Conservation (phyloP, 1,140 invertebrate species). For the Telenomus remus region DNA sequence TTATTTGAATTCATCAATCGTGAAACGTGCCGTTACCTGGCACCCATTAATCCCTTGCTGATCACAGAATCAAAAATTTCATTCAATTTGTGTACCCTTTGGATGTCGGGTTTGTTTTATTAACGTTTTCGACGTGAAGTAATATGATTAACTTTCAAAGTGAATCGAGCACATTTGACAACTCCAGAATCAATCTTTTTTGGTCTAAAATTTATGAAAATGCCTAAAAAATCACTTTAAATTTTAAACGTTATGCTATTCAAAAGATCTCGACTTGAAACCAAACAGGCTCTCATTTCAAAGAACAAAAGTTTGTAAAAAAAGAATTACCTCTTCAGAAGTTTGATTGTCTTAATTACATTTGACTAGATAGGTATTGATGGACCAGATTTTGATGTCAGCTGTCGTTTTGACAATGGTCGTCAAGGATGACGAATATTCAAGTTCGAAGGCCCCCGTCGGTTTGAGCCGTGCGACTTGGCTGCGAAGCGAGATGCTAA, state of each 20-base stretch:
- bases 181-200: too few species aligned
- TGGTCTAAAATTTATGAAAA: too few species aligned
- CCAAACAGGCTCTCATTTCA: not conserved
- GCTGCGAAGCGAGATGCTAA: conserved; percentile 52
- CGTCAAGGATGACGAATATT: conserved; percentile 33
- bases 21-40: conserved; percentile 47
- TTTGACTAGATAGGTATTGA: conserved; percentile 16
- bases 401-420: conserved; percentile 18
- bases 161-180: too few species aligned
- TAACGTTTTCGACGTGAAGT: too few species aligned
- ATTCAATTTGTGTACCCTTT: not conserved
- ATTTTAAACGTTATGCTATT: too few species aligned
- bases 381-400: conserved; percentile 21
- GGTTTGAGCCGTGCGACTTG: conserved; percentile 7
- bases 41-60: conserved; percentile 39
- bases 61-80: conserved; percentile 6
- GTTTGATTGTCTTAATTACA: conserved; percentile 15
- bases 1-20: conserved; percentile 59
- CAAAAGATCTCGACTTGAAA: not conserved
- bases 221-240: too few species aligned
- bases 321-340: not conserved
- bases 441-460: conserved; percentile 11
- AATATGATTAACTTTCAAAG: too few species aligned
- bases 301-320: not conserved
- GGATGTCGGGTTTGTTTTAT: too few species aligned